Conservation (phyloP, 2,888 invertebrate species). For the Cerastoderma edule region DNA sequence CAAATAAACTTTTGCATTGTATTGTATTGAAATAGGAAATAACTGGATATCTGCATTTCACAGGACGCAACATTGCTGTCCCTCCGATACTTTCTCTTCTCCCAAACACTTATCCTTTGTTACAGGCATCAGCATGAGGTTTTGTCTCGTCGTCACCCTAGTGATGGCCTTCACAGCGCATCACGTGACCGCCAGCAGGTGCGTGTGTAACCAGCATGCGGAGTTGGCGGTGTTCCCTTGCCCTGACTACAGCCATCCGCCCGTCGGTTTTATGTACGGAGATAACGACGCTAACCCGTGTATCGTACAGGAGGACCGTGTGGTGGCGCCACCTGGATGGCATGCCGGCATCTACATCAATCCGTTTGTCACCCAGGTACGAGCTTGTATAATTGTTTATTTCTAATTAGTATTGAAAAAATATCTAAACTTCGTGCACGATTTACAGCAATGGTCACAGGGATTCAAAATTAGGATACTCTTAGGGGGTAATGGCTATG, state of each 20-base stretch:
- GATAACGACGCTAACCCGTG: constrained; percentile 20
- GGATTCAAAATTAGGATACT: no score
- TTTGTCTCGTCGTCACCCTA: no score
- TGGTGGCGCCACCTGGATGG: constrained; percentile 21
- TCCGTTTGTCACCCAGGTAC: background rate
- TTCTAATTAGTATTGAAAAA: background rate
- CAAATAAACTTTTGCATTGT: no score
- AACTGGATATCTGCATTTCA: no score
- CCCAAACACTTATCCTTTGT: no score
- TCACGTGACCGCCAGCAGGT: background rate
- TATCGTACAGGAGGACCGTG: constrained; percentile 11
- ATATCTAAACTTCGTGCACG: no score
- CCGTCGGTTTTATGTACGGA: constrained; percentile 10
- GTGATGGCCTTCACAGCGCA: background rate
- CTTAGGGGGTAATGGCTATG: no score
- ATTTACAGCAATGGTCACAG: no score
- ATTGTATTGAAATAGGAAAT: no score
- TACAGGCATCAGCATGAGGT: no score
- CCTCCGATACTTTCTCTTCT: no score
- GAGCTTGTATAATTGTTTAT: background rate
- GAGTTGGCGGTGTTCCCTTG: constrained; percentile 16
- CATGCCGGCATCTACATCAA: constrained; percentile 18
- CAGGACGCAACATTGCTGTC: no score
- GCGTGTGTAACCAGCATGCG: constrained; percentile 25
- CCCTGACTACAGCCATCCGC: background rate